A percentile compares a stretch with the other conserved stretches of the same genome.
phyloP scores from a whole-genome alignment of 2,113 vertebrate genomes.

The Nerophis lumbriciformis region DNA sequence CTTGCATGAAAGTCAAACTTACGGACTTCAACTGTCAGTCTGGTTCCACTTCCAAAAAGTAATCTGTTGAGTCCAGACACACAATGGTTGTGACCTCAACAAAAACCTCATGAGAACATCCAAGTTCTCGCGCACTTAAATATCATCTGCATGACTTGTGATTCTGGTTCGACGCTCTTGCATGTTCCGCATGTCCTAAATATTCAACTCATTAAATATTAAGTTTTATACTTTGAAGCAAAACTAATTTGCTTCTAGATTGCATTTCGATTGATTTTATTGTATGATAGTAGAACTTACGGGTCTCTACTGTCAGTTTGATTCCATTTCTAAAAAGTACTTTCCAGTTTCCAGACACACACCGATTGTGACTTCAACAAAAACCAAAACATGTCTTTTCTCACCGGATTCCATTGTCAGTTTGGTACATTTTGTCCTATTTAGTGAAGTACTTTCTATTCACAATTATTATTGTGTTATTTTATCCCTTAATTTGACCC shows the following conservation, averaged over 20 bases:
- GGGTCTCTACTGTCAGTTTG: not conserved
- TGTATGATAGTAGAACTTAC: not conserved
- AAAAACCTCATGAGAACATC: not conserved
- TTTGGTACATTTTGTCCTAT: too few species aligned
- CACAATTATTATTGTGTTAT: too few species aligned
- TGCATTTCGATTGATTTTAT: not conserved
- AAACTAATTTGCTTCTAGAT: too few species aligned
- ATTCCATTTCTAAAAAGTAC: not conserved
- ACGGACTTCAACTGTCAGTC: not conserved
- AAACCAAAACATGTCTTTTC: too few species aligned
- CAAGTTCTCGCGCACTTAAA: not conserved
- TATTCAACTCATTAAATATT: not conserved
- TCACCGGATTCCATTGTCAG: too few species aligned
- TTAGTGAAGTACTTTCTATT: too few species aligned
- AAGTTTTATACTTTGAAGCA: not conserved
- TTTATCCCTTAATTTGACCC: too few species aligned
- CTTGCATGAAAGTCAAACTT: not conserved
- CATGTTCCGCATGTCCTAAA: not conserved
- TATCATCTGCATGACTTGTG: not conserved
- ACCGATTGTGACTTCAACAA: not conserved
- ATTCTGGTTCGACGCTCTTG: too few species aligned
- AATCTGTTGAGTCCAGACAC: not conserved
- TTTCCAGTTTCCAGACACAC: not conserved
- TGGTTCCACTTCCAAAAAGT: not conserved
- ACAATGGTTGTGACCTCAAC: not conserved